Conservation (phyloP, 1,140 invertebrate species). For the Trachymyrmex cornetzi region DNA sequence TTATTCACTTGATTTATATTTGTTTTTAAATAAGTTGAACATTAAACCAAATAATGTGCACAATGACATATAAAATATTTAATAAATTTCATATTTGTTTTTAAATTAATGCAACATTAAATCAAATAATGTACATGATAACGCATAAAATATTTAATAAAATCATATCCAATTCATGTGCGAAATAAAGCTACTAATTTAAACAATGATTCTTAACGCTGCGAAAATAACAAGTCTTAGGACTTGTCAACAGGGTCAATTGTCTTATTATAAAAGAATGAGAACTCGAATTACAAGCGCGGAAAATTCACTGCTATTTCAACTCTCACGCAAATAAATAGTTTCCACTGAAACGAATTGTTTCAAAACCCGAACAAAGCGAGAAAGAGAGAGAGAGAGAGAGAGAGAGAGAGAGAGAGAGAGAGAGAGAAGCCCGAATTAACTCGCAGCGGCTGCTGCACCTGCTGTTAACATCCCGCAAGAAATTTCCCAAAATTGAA, state of each 20-base stretch:
- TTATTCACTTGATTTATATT: constrained; percentile 9
- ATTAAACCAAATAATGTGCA: not conserved
- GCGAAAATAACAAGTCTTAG: not conserved
- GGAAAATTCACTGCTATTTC: constrained; percentile 1
- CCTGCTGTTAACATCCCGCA: constrained; percentile 59
- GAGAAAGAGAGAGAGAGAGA: not conserved
- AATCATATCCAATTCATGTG: not conserved
- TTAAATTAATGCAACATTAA: not conserved
- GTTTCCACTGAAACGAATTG: constrained; percentile 19
- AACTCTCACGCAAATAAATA: constrained; percentile 46
- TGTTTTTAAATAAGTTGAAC: not conserved
- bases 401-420: not conserved
- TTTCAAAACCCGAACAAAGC: constrained; percentile 27
- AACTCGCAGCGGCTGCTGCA: constrained; percentile 37
- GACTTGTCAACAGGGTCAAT: constrained; percentile 20
- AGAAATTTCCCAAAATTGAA: constrained; percentile 62
- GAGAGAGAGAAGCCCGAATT: constrained; percentile 7
- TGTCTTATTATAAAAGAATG: constrained; percentile 27
- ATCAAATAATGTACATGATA: not conserved
- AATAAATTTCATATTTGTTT: not conserved
- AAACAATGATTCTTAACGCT: not conserved
- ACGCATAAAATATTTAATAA: not conserved
- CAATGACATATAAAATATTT: not conserved
- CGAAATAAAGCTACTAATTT: not conserved
- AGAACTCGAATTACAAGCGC: constrained; percentile 19